Base-by-base conservation (phyloP, 2,888 invertebrate species). In the Euplexia lucipara region DNA sequence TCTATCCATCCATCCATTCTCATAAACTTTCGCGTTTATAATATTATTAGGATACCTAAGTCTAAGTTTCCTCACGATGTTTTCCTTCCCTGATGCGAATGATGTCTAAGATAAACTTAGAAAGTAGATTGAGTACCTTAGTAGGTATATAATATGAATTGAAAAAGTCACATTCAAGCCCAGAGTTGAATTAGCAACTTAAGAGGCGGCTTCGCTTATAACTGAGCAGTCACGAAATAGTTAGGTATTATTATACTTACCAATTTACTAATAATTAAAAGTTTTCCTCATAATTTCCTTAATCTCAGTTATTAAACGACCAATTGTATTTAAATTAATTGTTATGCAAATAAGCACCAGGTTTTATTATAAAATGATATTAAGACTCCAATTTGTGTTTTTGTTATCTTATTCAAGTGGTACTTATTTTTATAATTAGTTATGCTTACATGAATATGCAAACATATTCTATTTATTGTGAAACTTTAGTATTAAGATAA, bases 201-300 rank as follows among this genome's bases (percentile, higher is more conserved):
- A n/a, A n/a, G n/a, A n/a, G n/a, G n/a, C n/a, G n/a, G n/a, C n/a
- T n/a, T n/a, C n/a, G n/a, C n/a, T n/a, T n/a, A n/a, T n/a, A n/a
- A n/a, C n/a, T n/a, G n/a, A n/a, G n/a, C n/a, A n/a, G n/a, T n/a
- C n/a, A n/a, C n/a, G n/a, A n/a, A n/a, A n/a, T n/a, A n/a, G n/a
- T n/a, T n/a, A n/a, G 30, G 12, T 42, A 18, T n/a, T 18, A 14
- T 1, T 44, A 22, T 12, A 20, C 14, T 6, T 7, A 1, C 14
- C 6, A 32, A 8, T 18, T 4, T n/a, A n/a, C 52, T 12, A 37
- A 35, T 16, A 32, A 10, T 22, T 18, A 3, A 18, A 51, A 10
- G 30, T 54, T 54, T 65, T 67, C 67, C 37, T 37, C 9, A 18
- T 22, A 12, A n/a, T 45, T 67, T 18, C 56, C 37, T 64, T 41